Percentiles rank a stretch among this genome's conserved stretches.
phyloP scores from a whole-genome alignment of 2,797 vertebrate species.

The Podarcis siculus region DNA sequence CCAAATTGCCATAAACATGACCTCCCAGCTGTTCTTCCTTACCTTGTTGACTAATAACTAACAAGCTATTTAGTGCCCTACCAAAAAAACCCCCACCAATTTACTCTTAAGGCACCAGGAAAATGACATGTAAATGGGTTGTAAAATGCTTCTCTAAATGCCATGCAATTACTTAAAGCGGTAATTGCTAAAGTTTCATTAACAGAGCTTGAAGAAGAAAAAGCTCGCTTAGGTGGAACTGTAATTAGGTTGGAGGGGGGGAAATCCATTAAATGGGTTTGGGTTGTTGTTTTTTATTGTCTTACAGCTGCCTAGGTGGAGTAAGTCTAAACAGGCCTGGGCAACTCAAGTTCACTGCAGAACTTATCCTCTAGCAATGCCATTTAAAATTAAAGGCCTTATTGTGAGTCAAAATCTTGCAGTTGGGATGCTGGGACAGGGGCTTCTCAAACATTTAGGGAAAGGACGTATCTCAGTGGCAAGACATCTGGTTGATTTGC shows the following conservation, averaged over 20 bases:
- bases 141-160: slow-evolving; percentile 76
- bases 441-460: background rate
- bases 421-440: background rate
- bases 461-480: background rate
- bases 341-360: slow-evolving; percentile 10
- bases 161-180: slow-evolving; percentile 74
- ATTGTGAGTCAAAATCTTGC: background rate
- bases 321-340: slow-evolving; percentile 36
- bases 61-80: slow-evolving; percentile 74
- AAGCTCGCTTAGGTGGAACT: slow-evolving; percentile 47
- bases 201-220: slow-evolving; percentile 57
- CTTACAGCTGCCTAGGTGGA: background rate
- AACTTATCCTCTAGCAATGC: background rate
- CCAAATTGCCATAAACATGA: slow-evolving; percentile 62
- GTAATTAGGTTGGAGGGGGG: slow-evolving; percentile 43
- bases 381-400: background rate
- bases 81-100: slow-evolving; percentile 69
- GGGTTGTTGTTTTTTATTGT: slow-evolving; percentile 25
- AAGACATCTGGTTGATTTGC: background rate
- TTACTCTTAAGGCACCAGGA: slow-evolving; percentile 70
- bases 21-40: slow-evolving; percentile 65
- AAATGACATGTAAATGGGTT: slow-evolving; percentile 75
- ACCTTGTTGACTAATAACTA: slow-evolving; percentile 78
- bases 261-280: slow-evolving; percentile 55
- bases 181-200: slow-evolving; percentile 74